phyloP scores from a whole-genome alignment of 2,113 vertebrate species.

The Coreoperca whiteheadi region DNA sequence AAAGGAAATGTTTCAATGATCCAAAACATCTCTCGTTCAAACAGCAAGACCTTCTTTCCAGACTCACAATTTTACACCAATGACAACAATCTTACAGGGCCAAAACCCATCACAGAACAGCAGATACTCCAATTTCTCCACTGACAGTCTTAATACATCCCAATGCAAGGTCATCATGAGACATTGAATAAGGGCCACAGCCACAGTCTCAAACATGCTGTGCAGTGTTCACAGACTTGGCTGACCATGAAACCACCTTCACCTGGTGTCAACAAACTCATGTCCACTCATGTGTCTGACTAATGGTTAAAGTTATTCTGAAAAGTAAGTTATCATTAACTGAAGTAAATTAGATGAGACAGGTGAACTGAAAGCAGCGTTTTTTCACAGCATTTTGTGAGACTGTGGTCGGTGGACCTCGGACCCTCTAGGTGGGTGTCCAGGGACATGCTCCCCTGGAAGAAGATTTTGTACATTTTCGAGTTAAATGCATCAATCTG shows the following conservation, averaged over 20 bases:
- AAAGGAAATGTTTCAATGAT: no score
- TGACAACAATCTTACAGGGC: neutral
- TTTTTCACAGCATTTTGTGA: no score
- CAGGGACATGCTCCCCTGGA: no score
- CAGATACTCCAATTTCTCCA: neutral
- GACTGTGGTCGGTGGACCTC: no score
- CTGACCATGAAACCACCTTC: no score
- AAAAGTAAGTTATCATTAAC: neutral
- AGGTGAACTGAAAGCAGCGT: no score
- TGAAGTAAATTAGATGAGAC: neutral
- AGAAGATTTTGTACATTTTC: no score
- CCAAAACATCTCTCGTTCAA: neutral
- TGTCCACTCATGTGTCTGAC: neutral
- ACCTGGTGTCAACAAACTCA: neutral
- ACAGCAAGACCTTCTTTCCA: neutral
- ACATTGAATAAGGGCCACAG: neutral
- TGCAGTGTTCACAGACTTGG: no score
- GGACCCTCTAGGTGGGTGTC: no score
- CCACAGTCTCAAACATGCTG: neutral
- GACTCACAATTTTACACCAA: neutral
- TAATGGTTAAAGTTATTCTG: neutral
- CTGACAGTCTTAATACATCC: neutral
- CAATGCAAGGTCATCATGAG: no score
- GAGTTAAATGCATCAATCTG: no score
- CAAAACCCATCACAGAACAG: neutral